A percentile compares a stretch with the other conserved stretches of the same genome.
Conservation (phyloP, 2,113 vertebrate species). For the Isurus oxyrinchus region DNA sequence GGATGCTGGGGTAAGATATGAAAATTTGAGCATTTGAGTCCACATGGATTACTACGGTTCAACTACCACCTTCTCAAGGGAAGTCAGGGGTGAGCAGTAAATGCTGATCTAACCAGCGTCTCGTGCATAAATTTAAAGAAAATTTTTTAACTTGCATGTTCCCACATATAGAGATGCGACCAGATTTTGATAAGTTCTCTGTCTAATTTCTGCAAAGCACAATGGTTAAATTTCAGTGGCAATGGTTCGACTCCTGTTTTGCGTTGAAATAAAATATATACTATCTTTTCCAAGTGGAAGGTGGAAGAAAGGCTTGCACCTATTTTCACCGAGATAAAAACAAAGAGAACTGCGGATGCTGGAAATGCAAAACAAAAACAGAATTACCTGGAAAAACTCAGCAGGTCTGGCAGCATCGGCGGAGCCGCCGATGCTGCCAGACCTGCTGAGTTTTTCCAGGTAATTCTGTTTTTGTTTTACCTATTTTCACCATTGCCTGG, state of each 20-base stretch:
- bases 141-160: neutral
- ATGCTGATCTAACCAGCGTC: no score
- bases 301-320: neutral
- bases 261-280: neutral
- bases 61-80: no score
- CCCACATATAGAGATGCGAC: neutral
- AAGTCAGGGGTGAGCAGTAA: no score
- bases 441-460: no score
- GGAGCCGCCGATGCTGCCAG: no score
- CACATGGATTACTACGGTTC: no score
- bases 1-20: neutral
- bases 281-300: neutral
- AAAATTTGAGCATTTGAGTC: neutral
- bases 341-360: no score
- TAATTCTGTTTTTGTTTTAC: no score
- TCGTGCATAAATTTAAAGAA: no score
- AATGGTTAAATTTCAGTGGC: neutral
- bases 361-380: no score
- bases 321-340: neutral
- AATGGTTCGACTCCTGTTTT: neutral
- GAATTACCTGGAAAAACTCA: no score
- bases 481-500: neutral
- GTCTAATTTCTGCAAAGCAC: neutral
- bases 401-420: no score
- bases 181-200: neutral